Evolutionary conservation across 2,888 invertebrate genomes (phyloP), one percentile per base, ranked within the genome.

Genomic region (Dilophus febrilis): DNA sequence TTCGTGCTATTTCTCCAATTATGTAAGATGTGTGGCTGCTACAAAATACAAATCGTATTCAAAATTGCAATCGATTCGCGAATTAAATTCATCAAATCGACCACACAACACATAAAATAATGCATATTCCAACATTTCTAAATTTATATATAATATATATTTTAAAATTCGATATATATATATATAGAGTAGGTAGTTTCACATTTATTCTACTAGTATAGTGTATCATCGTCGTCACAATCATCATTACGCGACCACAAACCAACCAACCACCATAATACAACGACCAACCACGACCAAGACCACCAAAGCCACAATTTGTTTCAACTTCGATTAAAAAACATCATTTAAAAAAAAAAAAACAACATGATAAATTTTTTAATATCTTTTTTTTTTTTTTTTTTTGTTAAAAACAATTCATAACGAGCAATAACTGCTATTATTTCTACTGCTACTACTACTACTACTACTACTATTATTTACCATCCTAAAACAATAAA

Each of bases 271-370:
- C 12, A 37, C 28, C 37, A 37, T 27, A 22, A 8, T 14, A 14
- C 19, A 35, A 22, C 36, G 14, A 37, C n/a, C 30, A 29, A 37
- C 29, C 37, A 28, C 14, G 16, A 16, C 29, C 37, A 37, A 17
- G 11, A 16, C 29, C 18, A 36, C 36, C 26, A 26, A 26, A 26
- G 26, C 16, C 37, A 16, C 38, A 31, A 31, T 29, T 38, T 11
- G 31, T 11, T 11, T 29, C 36, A 26, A 34, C 40, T 18, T 28
- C 40, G 35, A 29, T 22, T 22, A 28, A 32, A 34, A 35, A 33
- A 27, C 34, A 16, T 27, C 19, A 27, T 22, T 26, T 27, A 26
- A 22, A 35, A 14, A 16, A 32, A 10, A 35, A 18, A 17, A 12
- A 19, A 18, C 11, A 34, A 36, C 13, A 16, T 16, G 16, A 37